A percentile compares a stretch with the other conserved stretches of the same genome.
phyloP scores from a whole-genome alignment of 1,140 invertebrate species.

The Tyrophagus putrescentiae region DNA sequence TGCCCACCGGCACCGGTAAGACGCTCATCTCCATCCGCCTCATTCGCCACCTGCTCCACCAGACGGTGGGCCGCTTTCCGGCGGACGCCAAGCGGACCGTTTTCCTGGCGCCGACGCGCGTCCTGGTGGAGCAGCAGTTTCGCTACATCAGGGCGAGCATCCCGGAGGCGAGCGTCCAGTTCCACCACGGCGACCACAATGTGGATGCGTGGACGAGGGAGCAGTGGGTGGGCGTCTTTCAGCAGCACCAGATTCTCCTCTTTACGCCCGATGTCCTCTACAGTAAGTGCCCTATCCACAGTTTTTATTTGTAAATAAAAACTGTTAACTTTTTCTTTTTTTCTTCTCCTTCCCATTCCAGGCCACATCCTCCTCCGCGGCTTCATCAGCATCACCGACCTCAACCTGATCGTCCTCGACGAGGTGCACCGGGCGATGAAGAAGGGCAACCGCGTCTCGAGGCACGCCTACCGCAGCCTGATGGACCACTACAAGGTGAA shows the following conservation, averaged over 20 bases:
- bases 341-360: constrained; percentile 58
- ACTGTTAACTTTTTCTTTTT: not conserved
- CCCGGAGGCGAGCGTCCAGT: constrained; percentile 38
- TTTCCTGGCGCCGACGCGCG: constrained; percentile 41
- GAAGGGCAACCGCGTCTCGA: not conserved
- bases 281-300: no score
- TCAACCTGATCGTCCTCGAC: constrained; percentile 79
- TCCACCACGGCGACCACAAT: constrained; percentile 43
- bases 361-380: constrained; percentile 49
- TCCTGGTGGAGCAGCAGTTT: constrained; percentile 62
- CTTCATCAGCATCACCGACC: constrained; percentile 41
- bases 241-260: constrained; percentile 1
- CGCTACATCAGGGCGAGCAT: constrained; percentile 46
- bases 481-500: constrained; percentile 45
- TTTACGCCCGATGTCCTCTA: not conserved
- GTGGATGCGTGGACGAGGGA: constrained; percentile 20
- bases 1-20: constrained; percentile 81
- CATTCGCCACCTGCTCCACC: constrained; percentile 45
- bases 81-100: constrained; percentile 34
- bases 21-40: constrained; percentile 76
- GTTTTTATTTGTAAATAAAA: not conserved
- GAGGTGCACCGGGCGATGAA: constrained; percentile 69
- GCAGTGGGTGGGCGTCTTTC: not conserved
- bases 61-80: constrained; percentile 26
- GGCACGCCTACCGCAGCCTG: constrained; percentile 48